Conservation (phyloP, 2,113 vertebrate species). For the Guaruba guarouba region DNA sequence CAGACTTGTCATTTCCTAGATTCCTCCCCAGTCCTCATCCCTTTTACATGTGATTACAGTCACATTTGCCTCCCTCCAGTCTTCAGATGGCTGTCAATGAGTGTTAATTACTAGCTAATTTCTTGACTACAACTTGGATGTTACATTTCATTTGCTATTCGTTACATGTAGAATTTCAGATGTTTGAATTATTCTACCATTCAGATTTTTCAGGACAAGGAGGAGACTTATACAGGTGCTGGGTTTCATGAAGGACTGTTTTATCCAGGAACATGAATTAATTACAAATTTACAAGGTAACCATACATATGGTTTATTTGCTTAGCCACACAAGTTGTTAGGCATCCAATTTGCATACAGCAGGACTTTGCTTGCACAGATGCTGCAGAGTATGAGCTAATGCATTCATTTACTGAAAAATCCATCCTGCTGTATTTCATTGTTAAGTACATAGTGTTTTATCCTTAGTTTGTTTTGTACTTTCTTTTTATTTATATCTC, state of each 20-base stretch:
- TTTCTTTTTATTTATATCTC: slow-evolving; percentile 6
- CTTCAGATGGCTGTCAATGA: not conserved
- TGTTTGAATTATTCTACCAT: not conserved
- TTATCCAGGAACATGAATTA: not conserved
- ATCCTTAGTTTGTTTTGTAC: not conserved
- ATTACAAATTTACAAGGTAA: slow-evolving; percentile 9
- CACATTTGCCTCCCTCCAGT: not conserved
- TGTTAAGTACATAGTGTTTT: not conserved
- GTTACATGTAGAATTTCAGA: not conserved
- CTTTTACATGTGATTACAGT: not conserved
- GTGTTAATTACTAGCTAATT: not conserved
- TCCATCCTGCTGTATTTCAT: not conserved
- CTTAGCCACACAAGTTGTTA: slow-evolving; percentile 32
- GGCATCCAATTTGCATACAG: slow-evolving; percentile 30
- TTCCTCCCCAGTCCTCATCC: not conserved
- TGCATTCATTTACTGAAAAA: slow-evolving; percentile 14
- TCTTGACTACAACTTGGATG: not conserved
- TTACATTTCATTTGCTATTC: not conserved
- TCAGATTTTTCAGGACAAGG: not conserved
- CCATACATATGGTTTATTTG: slow-evolving; percentile 20
- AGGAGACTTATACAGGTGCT: not conserved
- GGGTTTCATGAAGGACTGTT: not conserved
- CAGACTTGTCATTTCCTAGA: not conserved
- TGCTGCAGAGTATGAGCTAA: not conserved
- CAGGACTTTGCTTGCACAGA: slow-evolving; percentile 27